A percentile compares a stretch with the other conserved stretches of the same genome.
Conservation (phyloP, 2,797 vertebrate species). For the Notolabrus celidotus region DNA sequence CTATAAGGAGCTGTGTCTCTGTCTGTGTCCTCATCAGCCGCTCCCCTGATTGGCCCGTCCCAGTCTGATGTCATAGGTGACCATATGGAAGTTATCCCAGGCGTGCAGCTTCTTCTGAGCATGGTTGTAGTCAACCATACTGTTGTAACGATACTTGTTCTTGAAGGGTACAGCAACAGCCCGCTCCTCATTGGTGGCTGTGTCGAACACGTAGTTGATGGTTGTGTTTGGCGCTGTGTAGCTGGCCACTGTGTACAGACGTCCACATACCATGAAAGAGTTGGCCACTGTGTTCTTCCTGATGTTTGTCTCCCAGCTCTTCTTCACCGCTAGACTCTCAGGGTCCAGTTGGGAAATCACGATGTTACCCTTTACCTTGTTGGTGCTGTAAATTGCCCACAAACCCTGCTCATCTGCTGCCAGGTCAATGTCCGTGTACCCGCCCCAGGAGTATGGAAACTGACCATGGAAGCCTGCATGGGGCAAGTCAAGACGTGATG, state of each 20-base stretch:
- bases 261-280: conserved; percentile 92
- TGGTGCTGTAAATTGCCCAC: conserved; percentile 95
- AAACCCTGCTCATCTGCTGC: conserved; percentile 90
- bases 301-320: conserved; percentile 92
- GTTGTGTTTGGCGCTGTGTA: conserved; percentile 86
- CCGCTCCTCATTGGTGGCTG: conserved; percentile 76
- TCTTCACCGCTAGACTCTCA: conserved; percentile 84
- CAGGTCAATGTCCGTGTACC: conserved; percentile 95
- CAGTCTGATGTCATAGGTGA: conserved; percentile 90
- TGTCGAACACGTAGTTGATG: conserved; percentile 90
- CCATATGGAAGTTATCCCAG: conserved; percentile 97
- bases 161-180: conserved; percentile 86
- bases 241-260: conserved; percentile 92
- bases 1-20: no score
- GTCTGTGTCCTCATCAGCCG: conserved; percentile 38
- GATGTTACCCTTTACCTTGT: conserved; percentile 89
- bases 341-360: conserved; percentile 91
- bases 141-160: conserved; percentile 91
- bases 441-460: conserved; percentile 94
- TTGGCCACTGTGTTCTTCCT: conserved; percentile 92
- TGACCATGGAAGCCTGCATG: conserved; percentile 91
- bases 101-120: conserved; percentile 89
- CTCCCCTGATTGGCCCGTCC: conserved; percentile 58
- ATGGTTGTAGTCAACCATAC: conserved; percentile 96
- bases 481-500: conserved; percentile 84